phyloP scores from a whole-genome alignment of 1,140 invertebrate genomes.

The Cepaea nemoralis region DNA sequence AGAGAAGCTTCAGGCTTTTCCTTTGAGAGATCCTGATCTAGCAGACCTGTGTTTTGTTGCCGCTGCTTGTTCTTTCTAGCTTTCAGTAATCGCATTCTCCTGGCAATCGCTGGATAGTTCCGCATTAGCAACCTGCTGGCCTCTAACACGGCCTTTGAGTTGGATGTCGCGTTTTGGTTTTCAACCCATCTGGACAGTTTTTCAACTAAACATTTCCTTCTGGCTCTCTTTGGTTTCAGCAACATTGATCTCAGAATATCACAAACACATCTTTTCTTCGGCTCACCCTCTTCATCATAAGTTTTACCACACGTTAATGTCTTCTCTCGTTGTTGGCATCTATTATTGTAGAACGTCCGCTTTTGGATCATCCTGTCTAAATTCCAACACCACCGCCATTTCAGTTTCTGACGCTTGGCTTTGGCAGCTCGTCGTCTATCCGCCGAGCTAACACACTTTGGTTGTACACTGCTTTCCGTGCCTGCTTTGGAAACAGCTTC shows the following conservation, averaged over 20 bases:
- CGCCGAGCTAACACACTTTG: neutral
- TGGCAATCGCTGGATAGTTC: neutral
- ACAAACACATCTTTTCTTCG: neutral
- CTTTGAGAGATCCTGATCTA: neutral
- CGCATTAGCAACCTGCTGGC: neutral
- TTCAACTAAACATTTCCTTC: neutral
- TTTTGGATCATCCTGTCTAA: neutral
- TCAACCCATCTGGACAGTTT: neutral
- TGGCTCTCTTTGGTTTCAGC: neutral
- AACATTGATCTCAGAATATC: neutral
- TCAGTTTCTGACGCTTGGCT: neutral
- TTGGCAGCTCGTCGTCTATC: neutral
- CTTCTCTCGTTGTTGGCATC: neutral
- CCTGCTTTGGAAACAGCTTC: neutral
- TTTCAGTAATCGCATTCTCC: neutral
- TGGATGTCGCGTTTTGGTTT: neutral
- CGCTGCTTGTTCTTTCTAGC: neutral
- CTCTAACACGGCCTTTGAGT: neutral
- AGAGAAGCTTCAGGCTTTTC: neutral
- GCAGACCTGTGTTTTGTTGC: neutral
- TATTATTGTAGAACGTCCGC: neutral
- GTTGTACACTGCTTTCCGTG: neutral
- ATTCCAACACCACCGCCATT: slow-evolving; percentile 2
- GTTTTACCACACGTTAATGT: too few species aligned
- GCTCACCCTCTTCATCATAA: neutral